phyloP scores from a whole-genome alignment of 2,113 vertebrate species.

The Semnornis frantzii region DNA sequence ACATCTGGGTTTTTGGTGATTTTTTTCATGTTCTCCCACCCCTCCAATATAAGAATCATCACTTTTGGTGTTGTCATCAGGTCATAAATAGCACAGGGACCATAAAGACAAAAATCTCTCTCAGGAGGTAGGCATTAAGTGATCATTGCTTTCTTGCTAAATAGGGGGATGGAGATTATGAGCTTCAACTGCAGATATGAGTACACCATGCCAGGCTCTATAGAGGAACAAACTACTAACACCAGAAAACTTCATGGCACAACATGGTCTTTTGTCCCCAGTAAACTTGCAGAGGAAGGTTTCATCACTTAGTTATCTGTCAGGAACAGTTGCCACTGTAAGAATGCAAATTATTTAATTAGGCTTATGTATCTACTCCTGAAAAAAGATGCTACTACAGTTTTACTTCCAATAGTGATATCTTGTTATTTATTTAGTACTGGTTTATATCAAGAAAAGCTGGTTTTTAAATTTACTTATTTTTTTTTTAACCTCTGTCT shows the following conservation, averaged over 20 bases:
- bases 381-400: not conserved
- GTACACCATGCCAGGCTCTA: too few relatives aligned
- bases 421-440: not conserved
- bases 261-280: not conserved
- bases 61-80: accelerated
- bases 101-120: not conserved
- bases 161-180: not conserved
- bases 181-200: accelerated
- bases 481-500: not conserved
- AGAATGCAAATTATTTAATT: not conserved
- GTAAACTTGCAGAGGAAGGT: not conserved
- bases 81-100: not conserved
- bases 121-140: not conserved
- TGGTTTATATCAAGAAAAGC: not conserved
- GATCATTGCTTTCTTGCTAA: not conserved
- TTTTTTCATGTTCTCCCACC: not conserved
- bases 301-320: not conserved
- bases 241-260: not conserved
- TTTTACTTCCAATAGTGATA: not conserved
- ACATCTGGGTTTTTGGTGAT: too few relatives aligned
- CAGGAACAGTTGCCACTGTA: not conserved
- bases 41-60: not conserved
- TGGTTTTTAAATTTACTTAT: too few relatives aligned
- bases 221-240: not conserved
- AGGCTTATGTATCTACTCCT: not conserved